A percentile compares a stretch with the other conserved stretches of the same genome.
Conservation (phyloP, 2,113 vertebrate species). For the Lagenorhynchus albirostris region DNA sequence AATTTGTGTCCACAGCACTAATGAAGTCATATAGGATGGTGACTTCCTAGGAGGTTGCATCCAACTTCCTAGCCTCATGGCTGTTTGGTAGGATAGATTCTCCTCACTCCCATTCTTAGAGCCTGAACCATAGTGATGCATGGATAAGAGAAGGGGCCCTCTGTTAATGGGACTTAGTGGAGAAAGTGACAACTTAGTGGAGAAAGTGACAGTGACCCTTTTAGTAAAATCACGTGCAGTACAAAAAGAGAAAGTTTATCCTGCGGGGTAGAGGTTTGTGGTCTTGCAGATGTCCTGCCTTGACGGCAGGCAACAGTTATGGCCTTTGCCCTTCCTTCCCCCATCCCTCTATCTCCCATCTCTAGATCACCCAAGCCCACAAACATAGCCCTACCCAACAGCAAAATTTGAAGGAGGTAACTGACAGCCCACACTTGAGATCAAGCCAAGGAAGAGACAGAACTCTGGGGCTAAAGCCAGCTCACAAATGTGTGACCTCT, state of each 20-base stretch:
- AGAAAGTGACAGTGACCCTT: not conserved
- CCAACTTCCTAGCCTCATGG: not conserved
- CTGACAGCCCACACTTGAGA: not conserved
- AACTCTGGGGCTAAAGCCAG: not conserved
- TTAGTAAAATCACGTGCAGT: not conserved
- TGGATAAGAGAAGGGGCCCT: not conserved
- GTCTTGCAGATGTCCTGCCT: not conserved
- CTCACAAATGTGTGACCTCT: not conserved
- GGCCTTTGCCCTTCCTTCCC: not conserved
- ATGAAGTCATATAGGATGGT: not conserved
- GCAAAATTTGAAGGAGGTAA: not conserved
- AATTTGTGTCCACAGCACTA: not conserved
- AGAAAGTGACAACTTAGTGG: not conserved
- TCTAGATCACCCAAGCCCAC: not conserved
- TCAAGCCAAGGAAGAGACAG: not conserved
- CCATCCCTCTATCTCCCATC: not conserved
- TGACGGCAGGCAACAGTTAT: not conserved
- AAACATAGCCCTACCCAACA: not conserved
- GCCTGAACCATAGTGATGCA: not conserved
- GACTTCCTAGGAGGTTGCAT: not conserved
- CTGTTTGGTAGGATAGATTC: not conserved
- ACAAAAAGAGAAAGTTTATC: not conserved
- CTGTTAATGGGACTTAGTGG: not conserved
- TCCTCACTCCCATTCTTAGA: not conserved
- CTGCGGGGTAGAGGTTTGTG: not conserved